Evolutionary conservation across 64 coral and sea anemone genomes (phyloP), one percentile per base, ranked within the genome.

Genomic region (Trachythela sp.): DNA sequence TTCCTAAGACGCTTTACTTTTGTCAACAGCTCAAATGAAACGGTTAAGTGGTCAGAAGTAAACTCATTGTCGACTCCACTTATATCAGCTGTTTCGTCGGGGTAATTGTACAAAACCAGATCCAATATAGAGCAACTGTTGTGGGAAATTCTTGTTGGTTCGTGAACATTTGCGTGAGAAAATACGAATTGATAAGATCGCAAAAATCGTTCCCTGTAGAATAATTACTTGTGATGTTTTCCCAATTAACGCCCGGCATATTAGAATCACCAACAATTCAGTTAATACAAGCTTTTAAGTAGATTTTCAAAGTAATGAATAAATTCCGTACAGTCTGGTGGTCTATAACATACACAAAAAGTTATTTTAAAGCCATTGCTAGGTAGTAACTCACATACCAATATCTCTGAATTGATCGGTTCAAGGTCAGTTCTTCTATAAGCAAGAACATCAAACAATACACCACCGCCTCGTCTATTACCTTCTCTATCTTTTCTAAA

Each of bases 321-420:
- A 29, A 86, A 86, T 86, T 35, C 34, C 43, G 84, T 26, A 86
- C 48, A 48, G 30, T 54, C 50, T 86, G 84, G 84, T n/a, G 84
- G 84, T 35, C 84, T 86, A 54, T 68, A 68, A 14, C 20, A 68
- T 48, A 27, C 31, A 76, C 33, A 76, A 41, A 80, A 75, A 13
- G 76, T 83, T 33, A 90, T 90, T 83, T 83, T 90, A 56, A 84
- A 54, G 42, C 71, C 76, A 56, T 54, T 84, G 70, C 31, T 22
- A 35, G 71, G 76, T 38, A 90, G 36, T 43, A 90, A 24, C 17
- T 83, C 88, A 48, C 70, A 83, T 48, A 84, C 88, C 27, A 90
- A 13, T 22, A 90, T 83, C 49, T 90, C 42, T 13, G 76, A 84
- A 24, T 83, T 38, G 43, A 0, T 38, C 48, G 64, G 64, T 90